These are phyloP conservation scores for pig (Sus scrofa) DNA, from an alignment of 2,113 vertebrate species.

Conservation along the genomic window DNA sequence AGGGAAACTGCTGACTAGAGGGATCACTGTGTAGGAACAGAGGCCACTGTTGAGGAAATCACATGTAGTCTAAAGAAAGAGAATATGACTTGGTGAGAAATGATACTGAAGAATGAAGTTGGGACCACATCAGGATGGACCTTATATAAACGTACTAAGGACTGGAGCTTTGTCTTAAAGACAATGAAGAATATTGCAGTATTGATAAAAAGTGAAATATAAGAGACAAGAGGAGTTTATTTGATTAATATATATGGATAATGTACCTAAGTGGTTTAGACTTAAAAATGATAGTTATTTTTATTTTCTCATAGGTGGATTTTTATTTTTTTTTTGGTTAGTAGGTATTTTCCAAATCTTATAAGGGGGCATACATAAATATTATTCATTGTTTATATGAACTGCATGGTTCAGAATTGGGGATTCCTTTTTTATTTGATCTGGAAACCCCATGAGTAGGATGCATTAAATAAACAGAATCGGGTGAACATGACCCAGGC, in stretches of 20 bases:
- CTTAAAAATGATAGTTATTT: background rate
- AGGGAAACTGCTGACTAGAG: background rate
- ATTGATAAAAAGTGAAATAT: background rate
- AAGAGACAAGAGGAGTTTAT: background rate
- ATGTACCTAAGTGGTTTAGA: background rate
- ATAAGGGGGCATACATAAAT: background rate
- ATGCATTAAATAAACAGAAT: background rate
- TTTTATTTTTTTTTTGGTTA: background rate
- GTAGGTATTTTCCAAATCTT: background rate
- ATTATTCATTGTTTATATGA: background rate
- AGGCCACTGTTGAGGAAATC: background rate
- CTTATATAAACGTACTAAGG: background rate
- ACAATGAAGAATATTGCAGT: background rate
- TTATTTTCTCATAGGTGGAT: background rate
- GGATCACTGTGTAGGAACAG: background rate
- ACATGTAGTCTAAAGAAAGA: background rate
- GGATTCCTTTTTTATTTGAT: background rate
- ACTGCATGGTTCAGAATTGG: background rate
- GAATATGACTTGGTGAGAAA: background rate
- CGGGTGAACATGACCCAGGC: background rate
- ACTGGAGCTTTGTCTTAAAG: background rate
- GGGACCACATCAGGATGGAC: background rate
- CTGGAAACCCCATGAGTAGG: background rate
- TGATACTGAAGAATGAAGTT: background rate
- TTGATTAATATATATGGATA: background rate